phyloP scores from a whole-genome alignment of 2,797 vertebrate species.

The Tapera naevia region DNA sequence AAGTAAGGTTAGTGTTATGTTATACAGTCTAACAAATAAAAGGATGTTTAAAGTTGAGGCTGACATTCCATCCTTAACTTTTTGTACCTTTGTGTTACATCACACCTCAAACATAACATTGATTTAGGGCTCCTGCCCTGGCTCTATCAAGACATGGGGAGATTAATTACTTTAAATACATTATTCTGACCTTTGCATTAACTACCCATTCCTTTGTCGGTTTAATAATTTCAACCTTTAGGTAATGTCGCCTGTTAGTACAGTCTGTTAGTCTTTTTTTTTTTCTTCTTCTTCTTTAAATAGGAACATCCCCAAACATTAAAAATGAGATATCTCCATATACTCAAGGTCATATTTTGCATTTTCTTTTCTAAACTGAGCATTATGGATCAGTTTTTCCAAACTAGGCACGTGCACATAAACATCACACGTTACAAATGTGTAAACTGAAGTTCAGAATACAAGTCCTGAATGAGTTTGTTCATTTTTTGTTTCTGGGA shows the following conservation, averaged over 20 bases:
- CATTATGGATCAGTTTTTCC: background rate
- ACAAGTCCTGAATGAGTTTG: background rate
- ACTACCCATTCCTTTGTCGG: background rate
- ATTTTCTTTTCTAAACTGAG: background rate
- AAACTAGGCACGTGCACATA: background rate
- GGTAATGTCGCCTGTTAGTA: background rate
- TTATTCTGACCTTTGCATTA: background rate
- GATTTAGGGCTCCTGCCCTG: conserved; percentile 34
- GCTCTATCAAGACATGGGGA: background rate
- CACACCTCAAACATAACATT: conserved; percentile 64
- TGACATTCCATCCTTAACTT: conserved; percentile 69
- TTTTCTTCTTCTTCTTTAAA: accelerated
- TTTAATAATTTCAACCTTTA: conserved; percentile 51
- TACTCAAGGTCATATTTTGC: background rate
- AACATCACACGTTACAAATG: background rate
- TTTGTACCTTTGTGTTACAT: conserved; percentile 69
- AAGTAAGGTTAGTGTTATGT: conserved; percentile 63
- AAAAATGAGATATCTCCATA: background rate
- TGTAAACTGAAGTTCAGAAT: background rate
- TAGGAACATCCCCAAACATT: background rate
- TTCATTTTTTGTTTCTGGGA: background rate
- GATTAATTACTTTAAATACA: conserved; percentile 26
- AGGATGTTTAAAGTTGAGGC: conserved; percentile 67
- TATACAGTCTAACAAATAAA: conserved; percentile 67
- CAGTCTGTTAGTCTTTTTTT: background rate